Percentiles rank a stretch among this genome's conserved stretches.
Conservation (phyloP, 2,113 vertebrate genomes). For the Puma concolor region DNA sequence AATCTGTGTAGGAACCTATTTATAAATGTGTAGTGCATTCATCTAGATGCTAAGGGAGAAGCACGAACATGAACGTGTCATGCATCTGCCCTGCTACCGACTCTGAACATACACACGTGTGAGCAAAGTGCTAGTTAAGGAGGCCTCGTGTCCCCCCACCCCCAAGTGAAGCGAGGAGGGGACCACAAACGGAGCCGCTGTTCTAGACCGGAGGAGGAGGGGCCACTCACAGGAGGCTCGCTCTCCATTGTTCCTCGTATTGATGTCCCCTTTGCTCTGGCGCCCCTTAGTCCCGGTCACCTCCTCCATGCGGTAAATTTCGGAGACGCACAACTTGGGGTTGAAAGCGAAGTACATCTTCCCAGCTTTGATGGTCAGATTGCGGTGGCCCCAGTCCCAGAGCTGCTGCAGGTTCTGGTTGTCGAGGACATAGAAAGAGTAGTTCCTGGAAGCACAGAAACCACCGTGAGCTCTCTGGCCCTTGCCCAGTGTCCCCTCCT, state of each 20-base stretch:
- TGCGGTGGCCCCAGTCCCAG: slow-evolving; percentile 98
- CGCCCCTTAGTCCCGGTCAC: slow-evolving; percentile 90
- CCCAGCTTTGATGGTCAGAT: slow-evolving; percentile 94
- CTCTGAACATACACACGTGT: fast-evolving
- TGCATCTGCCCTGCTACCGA: background rate
- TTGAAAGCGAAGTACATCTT: slow-evolving; percentile 97
- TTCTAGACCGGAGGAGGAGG: fast-evolving
- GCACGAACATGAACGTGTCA: no score
- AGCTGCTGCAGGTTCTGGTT: slow-evolving; percentile 97
- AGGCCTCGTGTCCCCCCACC: fast-evolving
- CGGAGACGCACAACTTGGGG: slow-evolving; percentile 96
- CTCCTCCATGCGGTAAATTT: slow-evolving; percentile 97
- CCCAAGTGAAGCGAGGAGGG: fast-evolving
- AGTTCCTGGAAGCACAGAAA: slow-evolving; percentile 87
- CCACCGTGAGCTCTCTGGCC: fast-evolving
- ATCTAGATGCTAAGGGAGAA: background rate
- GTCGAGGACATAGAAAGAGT: slow-evolving; percentile 95
- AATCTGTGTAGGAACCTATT: background rate
- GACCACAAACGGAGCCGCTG: fast-evolving
- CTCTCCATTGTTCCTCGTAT: slow-evolving; percentile 95
- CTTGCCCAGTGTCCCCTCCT: fast-evolving
- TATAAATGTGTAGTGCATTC: background rate
- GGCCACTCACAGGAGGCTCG: slow-evolving; percentile 95
- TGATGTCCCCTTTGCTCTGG: slow-evolving; percentile 92
- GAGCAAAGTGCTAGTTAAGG: background rate